Percentiles rank a stretch among this genome's conserved stretches.
These are phyloP conservation scores for Ceryle rudis DNA, from an alignment of 2,797 vertebrate genomes.

Conservation along the genomic window DNA sequence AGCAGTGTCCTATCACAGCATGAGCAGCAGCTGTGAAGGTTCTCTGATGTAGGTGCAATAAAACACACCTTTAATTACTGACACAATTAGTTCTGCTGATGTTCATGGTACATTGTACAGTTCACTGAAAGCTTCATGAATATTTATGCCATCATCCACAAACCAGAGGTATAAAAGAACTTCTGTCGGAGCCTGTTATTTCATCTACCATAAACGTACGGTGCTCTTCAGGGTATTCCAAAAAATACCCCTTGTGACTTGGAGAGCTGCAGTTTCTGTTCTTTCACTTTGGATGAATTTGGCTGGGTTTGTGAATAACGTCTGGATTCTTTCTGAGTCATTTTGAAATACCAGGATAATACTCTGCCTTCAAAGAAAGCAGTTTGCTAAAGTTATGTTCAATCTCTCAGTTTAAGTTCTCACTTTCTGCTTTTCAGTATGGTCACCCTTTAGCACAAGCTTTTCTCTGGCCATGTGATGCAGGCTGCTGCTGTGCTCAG, in stretches of 20 bases:
- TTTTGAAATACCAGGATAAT: not conserved
- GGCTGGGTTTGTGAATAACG: not conserved
- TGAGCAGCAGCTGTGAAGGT: not conserved
- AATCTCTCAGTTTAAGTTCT: not conserved
- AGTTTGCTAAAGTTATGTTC: not conserved
- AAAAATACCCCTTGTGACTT: not conserved
- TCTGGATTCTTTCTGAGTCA: not conserved
- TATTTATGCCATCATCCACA: not conserved
- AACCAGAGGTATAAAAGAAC: not conserved
- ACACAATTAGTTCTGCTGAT: not conserved
- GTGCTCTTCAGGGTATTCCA: not conserved
- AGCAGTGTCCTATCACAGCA: not conserved
- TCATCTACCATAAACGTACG: not conserved
- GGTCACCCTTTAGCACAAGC: not conserved
- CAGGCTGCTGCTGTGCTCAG: not conserved
- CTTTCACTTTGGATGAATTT: not conserved
- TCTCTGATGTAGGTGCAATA: not conserved
- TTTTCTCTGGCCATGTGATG: fast-evolving
- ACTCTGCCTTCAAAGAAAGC: not conserved
- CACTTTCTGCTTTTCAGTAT: not conserved
- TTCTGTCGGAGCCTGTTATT: not conserved
- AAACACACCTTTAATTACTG: not conserved
- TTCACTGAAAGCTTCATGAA: not conserved
- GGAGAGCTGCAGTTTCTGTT: not conserved
- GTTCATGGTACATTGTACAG: not conserved